Evolutionary conservation across 1,140 invertebrate genomes (phyloP).

Genomic region (Contarinia nasturtii): DNA sequence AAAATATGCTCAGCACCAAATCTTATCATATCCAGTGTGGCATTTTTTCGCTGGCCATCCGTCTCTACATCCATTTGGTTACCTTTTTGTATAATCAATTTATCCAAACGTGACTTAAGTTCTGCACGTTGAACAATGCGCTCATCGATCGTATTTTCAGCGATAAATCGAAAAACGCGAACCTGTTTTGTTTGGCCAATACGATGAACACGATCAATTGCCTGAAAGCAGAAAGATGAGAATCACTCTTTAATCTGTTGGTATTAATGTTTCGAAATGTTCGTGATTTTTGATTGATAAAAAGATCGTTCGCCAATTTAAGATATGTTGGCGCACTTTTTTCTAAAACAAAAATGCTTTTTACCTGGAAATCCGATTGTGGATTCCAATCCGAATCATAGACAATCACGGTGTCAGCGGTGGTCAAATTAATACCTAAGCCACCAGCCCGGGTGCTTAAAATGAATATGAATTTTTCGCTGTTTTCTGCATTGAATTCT

Average conservation of each 20-base stretch:
- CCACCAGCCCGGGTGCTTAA: constrained; percentile 91
- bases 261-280: too few species aligned
- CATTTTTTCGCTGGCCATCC: constrained; percentile 66
- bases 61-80: constrained; percentile 74
- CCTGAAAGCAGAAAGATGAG: too few species aligned
- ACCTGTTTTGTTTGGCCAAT: constrained; percentile 77
- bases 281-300: too few species aligned
- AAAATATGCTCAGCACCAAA: constrained; percentile 95
- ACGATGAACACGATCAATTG: constrained; percentile 78
- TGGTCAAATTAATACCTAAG: constrained; percentile 85
- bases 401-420: constrained; percentile 84
- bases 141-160: constrained; percentile 85
- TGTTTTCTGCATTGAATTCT: constrained; percentile 63
- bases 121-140: constrained; percentile 87
- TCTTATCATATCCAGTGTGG: constrained; percentile 92
- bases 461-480: constrained; percentile 75
- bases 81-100: constrained; percentile 93
- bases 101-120: constrained; percentile 80
- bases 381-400: constrained; percentile 98
- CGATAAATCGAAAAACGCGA: constrained; percentile 71
- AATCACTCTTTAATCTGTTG: constrained; percentile 83
- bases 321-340: constrained; percentile 3
- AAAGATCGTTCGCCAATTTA: too few species aligned
- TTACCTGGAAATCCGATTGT: constrained; percentile 69
- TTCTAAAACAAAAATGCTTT: constrained; percentile 56